phyloP scores from a whole-genome alignment of 37 sponge, comb jelly and placozoan species.

The Amphimedon queenslandica region DNA sequence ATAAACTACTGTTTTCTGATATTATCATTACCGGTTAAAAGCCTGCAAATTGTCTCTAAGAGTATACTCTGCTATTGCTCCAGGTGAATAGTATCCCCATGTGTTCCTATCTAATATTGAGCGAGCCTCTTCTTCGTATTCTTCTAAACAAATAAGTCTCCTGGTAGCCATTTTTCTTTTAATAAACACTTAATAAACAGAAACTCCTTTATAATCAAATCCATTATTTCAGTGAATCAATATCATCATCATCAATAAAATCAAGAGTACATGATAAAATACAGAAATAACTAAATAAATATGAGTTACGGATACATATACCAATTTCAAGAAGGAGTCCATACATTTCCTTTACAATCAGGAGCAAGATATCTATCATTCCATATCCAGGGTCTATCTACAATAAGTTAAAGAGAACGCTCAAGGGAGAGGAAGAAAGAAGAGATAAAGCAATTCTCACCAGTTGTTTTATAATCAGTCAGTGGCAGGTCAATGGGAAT shows the following conservation, averaged over 20 bases:
- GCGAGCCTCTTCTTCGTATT: constrained; percentile 63
- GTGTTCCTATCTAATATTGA: constrained; percentile 53
- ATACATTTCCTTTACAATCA: constrained; percentile 52
- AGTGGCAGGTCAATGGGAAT: constrained; percentile 54
- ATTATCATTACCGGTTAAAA: constrained; percentile 60
- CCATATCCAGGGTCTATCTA: constrained; percentile 81
- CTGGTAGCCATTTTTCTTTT: too few relatives aligned
- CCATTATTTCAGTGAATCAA: too few relatives aligned
- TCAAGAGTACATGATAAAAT: too few relatives aligned
- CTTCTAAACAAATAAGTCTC: constrained; percentile 56
- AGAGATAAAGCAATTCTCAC: constrained; percentile 20
- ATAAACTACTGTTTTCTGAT: too few relatives aligned
- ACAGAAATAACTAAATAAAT: too few relatives aligned
- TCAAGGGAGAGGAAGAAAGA: too few relatives aligned
- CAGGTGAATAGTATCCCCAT: constrained; percentile 79
- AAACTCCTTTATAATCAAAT: too few relatives aligned
- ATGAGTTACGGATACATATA: too few relatives aligned
- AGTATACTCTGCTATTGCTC: constrained; percentile 74
- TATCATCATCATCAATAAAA: too few relatives aligned
- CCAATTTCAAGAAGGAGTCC: constrained; percentile 56
- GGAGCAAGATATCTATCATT: constrained; percentile 37
- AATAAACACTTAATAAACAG: too few relatives aligned
- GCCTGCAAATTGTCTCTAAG: constrained; percentile 83
- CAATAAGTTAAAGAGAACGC: too few relatives aligned
- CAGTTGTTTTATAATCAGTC: constrained; percentile 33